phyloP scores from a whole-genome alignment of 2,888 invertebrate genomes.

The Erpobdella octoculata region DNA sequence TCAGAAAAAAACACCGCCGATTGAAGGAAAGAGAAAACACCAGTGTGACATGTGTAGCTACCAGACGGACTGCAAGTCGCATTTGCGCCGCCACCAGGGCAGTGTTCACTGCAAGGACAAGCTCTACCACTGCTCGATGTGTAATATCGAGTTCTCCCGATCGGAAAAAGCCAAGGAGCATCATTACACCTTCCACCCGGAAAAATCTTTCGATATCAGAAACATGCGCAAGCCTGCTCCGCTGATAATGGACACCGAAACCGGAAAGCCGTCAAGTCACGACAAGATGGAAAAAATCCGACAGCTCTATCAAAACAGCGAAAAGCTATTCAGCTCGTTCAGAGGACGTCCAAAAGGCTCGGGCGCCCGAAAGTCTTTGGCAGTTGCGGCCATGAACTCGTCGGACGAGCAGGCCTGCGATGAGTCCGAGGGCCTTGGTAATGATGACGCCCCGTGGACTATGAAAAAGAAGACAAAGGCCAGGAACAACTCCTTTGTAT shows the following conservation, averaged over 20 bases:
- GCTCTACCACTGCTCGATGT: slow-evolving; percentile 34
- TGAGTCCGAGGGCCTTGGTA: neutral
- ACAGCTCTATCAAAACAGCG: slow-evolving; percentile 8
- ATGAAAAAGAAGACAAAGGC: neutral
- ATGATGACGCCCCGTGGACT: neutral
- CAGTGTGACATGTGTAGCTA: slow-evolving; percentile 35
- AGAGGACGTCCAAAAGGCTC: neutral
- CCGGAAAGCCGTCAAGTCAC: neutral
- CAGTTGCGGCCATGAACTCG: neutral
- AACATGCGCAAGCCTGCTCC: slow-evolving; percentile 25
- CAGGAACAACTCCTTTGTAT: slow-evolving; percentile 29
- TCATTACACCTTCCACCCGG: slow-evolving; percentile 33
- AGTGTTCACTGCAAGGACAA: slow-evolving; percentile 34
- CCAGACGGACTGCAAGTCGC: slow-evolving; percentile 37
- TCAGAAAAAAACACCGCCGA: neutral
- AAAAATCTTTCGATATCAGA: slow-evolving; percentile 32
- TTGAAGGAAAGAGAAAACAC: slow-evolving; percentile 30
- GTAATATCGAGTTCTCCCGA: slow-evolving; percentile 35
- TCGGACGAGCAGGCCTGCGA: neutral
- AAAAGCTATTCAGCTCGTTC: neutral
- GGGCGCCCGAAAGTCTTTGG: neutral
- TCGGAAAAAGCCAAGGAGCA: slow-evolving; percentile 36
- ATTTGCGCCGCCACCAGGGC: slow-evolving; percentile 35
- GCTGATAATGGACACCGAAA: neutral
- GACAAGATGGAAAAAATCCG: slow-evolving; percentile 20